Conservation (phyloP, 1,140 invertebrate species). For the Philaenus spumarius region DNA sequence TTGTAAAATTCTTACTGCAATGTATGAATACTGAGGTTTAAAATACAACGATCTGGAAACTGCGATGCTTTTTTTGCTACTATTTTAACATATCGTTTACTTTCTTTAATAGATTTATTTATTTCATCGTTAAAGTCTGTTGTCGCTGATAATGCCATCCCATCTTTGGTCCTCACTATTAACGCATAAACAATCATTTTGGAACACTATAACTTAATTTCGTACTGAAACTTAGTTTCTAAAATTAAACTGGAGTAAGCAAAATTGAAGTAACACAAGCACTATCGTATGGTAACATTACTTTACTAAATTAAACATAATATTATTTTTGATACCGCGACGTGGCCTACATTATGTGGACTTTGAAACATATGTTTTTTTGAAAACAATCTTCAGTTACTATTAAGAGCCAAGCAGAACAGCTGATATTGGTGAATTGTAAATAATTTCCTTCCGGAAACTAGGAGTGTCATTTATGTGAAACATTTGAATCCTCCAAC, state of each 20-base stretch:
- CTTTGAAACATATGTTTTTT: too few relatives aligned
- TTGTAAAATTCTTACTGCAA: constrained; percentile 35
- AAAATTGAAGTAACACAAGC: too few relatives aligned
- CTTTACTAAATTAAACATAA: too few relatives aligned
- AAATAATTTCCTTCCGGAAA: too few relatives aligned
- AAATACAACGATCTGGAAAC: constrained; percentile 36
- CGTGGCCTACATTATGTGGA: too few relatives aligned
- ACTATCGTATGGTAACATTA: too few relatives aligned
- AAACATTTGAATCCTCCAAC: too few relatives aligned
- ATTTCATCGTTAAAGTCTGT: constrained; percentile 38
- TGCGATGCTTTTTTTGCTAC: constrained; percentile 33
- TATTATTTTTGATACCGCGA: too few relatives aligned
- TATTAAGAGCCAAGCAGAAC: too few relatives aligned
- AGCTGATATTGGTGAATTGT: too few relatives aligned
- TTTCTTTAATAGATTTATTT: constrained; percentile 34
- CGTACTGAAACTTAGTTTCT: not conserved
- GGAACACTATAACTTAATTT: not conserved
- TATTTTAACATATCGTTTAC: constrained; percentile 39
- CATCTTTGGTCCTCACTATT: constrained; percentile 37
- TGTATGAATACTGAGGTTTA: constrained; percentile 29
- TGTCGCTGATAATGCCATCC: constrained; percentile 37
- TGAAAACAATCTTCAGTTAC: too few relatives aligned
- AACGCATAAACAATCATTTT: constrained; percentile 38
- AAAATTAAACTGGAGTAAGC: not conserved
- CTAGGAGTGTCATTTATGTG: too few relatives aligned